A percentile compares a stretch with the other conserved stretches of the same genome.
phyloP scores from a whole-genome alignment of 2,888 invertebrate genomes.

The Dryomyza anilis region DNA sequence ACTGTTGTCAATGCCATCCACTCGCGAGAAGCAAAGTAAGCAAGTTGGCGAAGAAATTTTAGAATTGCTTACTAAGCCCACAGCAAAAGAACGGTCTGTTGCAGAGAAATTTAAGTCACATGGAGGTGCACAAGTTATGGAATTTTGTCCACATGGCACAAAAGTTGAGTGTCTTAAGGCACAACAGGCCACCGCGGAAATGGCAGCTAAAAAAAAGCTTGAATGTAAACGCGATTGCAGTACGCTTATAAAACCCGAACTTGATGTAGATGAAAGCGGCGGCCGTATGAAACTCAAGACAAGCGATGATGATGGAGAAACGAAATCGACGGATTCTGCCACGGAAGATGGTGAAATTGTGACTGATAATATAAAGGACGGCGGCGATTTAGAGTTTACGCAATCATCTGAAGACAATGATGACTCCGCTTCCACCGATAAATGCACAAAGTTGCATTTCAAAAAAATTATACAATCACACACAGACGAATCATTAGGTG shows the following conservation, averaged over 20 bases:
- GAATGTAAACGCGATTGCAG: slow-evolving; percentile 38
- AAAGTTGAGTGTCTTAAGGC: slow-evolving; percentile 79
- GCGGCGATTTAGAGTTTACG: slow-evolving; percentile 41
- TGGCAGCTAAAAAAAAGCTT: slow-evolving; percentile 56
- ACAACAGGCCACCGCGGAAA: slow-evolving; percentile 59
- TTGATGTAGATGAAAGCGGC: neutral
- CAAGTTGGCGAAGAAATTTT: slow-evolving; percentile 95
- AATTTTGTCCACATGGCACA: slow-evolving; percentile 96
- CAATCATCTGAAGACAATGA: slow-evolving; percentile 38
- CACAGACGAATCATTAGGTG: slow-evolving; percentile 93
- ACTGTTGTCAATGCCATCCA: slow-evolving; percentile 71
- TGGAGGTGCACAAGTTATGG: slow-evolving; percentile 91
- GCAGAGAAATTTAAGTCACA: slow-evolving; percentile 95
- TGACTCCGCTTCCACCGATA: slow-evolving; percentile 56
- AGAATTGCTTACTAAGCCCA: slow-evolving; percentile 90
- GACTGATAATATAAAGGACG: slow-evolving; percentile 42
- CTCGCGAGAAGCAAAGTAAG: slow-evolving; percentile 93
- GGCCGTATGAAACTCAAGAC: neutral
- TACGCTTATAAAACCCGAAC: neutral
- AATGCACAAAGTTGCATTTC: slow-evolving; percentile 92
- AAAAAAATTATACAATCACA: slow-evolving; percentile 95
- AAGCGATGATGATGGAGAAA: slow-evolving; percentile 10
- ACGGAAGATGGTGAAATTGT: slow-evolving; percentile 53
- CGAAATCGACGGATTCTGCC: slow-evolving; percentile 37
- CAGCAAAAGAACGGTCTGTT: slow-evolving; percentile 93